phyloP scores from a whole-genome alignment of 2,113 vertebrate species.

The Megatriorchis doriae region DNA sequence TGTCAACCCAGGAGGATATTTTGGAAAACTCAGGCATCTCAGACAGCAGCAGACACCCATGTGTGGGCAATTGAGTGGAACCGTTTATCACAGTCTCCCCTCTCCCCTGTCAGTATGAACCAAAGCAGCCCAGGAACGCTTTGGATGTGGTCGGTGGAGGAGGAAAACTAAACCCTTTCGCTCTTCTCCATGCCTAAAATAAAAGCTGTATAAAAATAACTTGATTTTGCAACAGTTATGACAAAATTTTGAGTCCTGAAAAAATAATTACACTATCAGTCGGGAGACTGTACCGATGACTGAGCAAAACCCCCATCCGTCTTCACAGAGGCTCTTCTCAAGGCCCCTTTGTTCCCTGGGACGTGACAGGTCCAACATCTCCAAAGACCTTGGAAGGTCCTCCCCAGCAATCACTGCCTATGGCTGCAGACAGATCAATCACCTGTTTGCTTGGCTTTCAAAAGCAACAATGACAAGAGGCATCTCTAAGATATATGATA shows the following conservation, averaged over 20 bases:
- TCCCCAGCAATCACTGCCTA: not conserved
- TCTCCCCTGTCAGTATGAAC: not conserved
- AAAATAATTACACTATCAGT: not conserved
- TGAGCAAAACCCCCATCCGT: not conserved
- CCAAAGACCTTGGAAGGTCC: not conserved
- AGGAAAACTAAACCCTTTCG: not conserved
- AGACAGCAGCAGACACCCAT: not conserved
- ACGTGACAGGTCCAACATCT: not conserved
- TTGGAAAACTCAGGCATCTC: not conserved
- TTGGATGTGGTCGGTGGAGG: not conserved
- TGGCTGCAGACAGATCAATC: not conserved
- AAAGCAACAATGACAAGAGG: not conserved
- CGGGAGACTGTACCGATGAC: not conserved
- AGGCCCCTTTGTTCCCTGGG: not conserved
- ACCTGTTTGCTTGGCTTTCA: not conserved
- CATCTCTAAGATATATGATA: not conserved
- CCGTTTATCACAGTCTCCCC: not conserved
- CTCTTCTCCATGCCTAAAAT: not conserved
- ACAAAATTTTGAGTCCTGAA: not conserved
- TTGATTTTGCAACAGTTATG: not conserved
- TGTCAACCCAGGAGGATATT: slow-evolving; percentile 9
- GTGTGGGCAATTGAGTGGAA: not conserved
- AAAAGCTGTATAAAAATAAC: not conserved
- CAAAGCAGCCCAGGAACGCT: not conserved
- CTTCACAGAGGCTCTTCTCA: not conserved